These are phyloP conservation scores for Metellina segmentata DNA, from an alignment of 2,888 invertebrate species.

Conservation along the genomic window DNA sequence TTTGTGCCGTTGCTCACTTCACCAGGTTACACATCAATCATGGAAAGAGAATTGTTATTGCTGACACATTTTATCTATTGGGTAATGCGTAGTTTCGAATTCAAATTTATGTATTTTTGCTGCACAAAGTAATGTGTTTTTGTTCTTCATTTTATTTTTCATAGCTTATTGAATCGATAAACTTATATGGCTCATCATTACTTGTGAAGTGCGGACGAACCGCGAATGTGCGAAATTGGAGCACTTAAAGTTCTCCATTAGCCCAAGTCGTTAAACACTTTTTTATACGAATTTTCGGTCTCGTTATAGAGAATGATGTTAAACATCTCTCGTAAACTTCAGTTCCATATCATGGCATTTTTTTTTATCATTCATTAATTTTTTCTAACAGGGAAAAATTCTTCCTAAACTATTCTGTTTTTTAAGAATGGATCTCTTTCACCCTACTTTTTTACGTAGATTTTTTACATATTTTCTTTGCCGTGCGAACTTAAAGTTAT, in stretches of 20 bases:
- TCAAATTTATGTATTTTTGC: no score
- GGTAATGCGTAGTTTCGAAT: no score
- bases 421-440: background rate
- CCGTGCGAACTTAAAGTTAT: background rate
- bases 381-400: background rate
- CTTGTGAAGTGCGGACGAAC: background rate
- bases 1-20: no score
- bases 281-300: background rate
- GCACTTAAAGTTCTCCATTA: conserved; percentile 1
- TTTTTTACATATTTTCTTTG: background rate
- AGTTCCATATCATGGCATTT: background rate
- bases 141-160: background rate
- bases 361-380: background rate
- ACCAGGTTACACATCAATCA: no score
- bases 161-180: background rate
- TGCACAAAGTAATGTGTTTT: no score
- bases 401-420: background rate
- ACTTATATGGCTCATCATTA: background rate
- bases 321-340: background rate
- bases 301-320: background rate
- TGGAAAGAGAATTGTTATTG: no score
- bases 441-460: background rate
- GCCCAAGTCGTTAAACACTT: background rate
- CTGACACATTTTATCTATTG: no score
- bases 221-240: background rate